These are phyloP conservation scores for Sclerodermus sp. DNA, from an alignment of 2,888 invertebrate species.

Conservation along the genomic window DNA sequence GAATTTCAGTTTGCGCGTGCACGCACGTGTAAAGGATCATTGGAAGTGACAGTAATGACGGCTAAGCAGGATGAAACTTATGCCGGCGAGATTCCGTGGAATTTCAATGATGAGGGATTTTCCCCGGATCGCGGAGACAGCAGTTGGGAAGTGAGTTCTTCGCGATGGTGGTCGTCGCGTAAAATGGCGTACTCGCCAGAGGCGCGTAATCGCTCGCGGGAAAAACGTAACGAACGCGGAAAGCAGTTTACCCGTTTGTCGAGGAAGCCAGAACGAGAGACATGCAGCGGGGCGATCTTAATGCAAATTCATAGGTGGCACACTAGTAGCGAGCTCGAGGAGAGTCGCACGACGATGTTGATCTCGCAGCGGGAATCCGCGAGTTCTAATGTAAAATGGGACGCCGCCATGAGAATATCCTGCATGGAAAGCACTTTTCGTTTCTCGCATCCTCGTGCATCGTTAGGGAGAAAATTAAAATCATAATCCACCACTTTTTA, in stretches of 20 bases:
- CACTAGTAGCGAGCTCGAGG: no score
- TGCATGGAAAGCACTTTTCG: no score
- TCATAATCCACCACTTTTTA: no score
- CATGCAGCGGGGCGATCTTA: slow-evolving; percentile 35
- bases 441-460: no score
- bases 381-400: no score
- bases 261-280: slow-evolving; percentile 20
- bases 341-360: slow-evolving; percentile 38
- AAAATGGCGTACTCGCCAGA: slow-evolving; percentile 35
- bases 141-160: slow-evolving; percentile 24
- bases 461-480: no score
- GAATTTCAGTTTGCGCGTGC: no score
- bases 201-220: slow-evolving; percentile 47
- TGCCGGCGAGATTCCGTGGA: neutral
- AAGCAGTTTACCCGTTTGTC: slow-evolving; percentile 30
- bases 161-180: slow-evolving; percentile 38
- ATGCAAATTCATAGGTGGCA: slow-evolving; percentile 48
- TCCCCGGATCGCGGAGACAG: slow-evolving; percentile 1
- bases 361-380: slow-evolving; percentile 32
- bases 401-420: no score
- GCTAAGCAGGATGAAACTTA: neutral
- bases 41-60: no score
- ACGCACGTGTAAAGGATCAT: no score
- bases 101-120: neutral
- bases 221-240: slow-evolving; percentile 43